Evolutionary conservation across 92 coral and sea anemone genomes (phyloP), one percentile per base, ranked within the genome.

Genomic region (Chrysogorgia sp.): DNA sequence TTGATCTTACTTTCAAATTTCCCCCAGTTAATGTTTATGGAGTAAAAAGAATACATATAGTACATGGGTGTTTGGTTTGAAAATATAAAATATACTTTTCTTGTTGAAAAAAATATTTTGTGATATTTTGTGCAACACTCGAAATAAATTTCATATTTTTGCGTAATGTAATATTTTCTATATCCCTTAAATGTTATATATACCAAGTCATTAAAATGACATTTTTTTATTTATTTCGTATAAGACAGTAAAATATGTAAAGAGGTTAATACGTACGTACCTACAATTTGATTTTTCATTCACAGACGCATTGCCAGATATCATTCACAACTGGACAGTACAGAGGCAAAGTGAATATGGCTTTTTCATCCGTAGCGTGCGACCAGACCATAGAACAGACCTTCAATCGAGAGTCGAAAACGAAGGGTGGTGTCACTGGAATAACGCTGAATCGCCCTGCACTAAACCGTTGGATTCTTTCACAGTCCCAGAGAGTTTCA

Each of bases 381-480:
- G 76, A 68, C 34, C 58, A 68, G 35, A 61, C 68, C 35, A 61
- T 61, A 7, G 68, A 61, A 61, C 68, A 61, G 68, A 61, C 68
- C 68, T 61, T 68, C 58, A 68, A 68, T 47, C 58, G 76, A 41
- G 76, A 41, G 58, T 68, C 76, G 21, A 68, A 68, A 25, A 68
- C 60, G 37, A 68, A 68, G 34, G 58, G 76, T 41, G 60, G 58
- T 68, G 76, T 41, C 35, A 4, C 59, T 68, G 76, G 76, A 20
- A 68, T 68, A 40, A 41, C 76, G 28, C 58, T 68, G 31, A 45
- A 68, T 45, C 76, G 76, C 57, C 33, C 76, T n/a, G 76, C 76
- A 20, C 58, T 68, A 68, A 68, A 68, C 33, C 76, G 76, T 29
- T 68, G 76, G 76, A 68, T 68, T 47, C 76, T 68, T 41, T 68